phyloP scores from a whole-genome alignment of 2,113 vertebrate genomes.

The Poeciliopsis prolifica region DNA sequence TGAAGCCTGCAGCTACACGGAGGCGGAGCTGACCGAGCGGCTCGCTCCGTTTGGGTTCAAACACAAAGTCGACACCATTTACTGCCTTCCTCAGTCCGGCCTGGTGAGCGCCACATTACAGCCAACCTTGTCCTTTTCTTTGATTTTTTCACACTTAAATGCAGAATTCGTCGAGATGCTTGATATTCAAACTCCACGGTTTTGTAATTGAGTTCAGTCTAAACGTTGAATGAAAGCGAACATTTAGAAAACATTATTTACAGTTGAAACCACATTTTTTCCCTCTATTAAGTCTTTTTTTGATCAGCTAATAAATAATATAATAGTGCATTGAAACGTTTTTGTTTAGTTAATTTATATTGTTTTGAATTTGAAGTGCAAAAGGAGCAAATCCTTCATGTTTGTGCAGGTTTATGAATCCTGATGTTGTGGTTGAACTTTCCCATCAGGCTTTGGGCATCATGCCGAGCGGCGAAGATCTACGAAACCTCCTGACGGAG shows the following conservation, averaged over 20 bases:
- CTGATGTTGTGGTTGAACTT: background rate
- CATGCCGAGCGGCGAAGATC: slow-evolving; percentile 7
- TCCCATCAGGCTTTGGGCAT: slow-evolving; percentile 40
- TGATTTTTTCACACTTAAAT: too few relatives aligned
- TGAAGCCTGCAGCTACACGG: slow-evolving; percentile 10
- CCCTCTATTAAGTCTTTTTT: too few relatives aligned
- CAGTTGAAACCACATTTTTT: too few relatives aligned
- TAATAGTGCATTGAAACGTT: too few relatives aligned
- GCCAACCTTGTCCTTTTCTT: background rate
- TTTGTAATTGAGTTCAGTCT: too few relatives aligned
- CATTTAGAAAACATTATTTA: too few relatives aligned
- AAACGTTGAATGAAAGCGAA: too few relatives aligned
- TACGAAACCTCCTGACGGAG: background rate
- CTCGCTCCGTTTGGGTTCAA: slow-evolving; percentile 28
- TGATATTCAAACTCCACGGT: too few relatives aligned
- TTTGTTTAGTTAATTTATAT: too few relatives aligned
- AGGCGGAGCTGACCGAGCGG: background rate
- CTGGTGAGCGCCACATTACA: slow-evolving; percentile 21
- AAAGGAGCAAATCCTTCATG: background rate
- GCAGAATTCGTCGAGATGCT: too few relatives aligned
- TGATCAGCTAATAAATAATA: too few relatives aligned
- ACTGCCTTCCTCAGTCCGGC: slow-evolving; percentile 6
- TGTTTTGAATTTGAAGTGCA: too few relatives aligned
- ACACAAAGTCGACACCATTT: background rate
- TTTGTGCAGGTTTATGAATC: background rate